Evolutionary conservation across 2,113 vertebrate genomes (phyloP).

Genomic region (Bufo bufo): DNA sequence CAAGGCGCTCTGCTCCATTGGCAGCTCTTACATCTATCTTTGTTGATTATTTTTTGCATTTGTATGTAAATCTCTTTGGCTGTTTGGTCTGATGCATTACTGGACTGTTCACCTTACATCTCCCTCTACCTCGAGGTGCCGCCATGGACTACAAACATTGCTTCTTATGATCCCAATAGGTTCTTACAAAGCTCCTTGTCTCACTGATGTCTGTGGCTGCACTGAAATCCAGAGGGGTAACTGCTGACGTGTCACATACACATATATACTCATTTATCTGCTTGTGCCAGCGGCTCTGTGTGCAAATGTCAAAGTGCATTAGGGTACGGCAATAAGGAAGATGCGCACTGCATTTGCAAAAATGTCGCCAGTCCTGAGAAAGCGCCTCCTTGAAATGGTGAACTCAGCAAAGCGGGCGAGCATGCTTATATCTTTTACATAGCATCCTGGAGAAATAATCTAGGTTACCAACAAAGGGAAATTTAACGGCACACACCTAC

Average conservation of each 20-base stretch:
- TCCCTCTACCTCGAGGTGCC: no score
- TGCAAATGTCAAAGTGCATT: slow-evolving; percentile 31
- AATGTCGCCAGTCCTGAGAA: slow-evolving; percentile 5
- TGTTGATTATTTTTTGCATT: no score
- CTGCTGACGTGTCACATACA: neutral
- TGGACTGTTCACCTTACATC: no score
- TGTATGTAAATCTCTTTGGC: no score
- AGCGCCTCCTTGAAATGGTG: neutral
- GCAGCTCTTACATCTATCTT: no score
- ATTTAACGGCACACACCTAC: neutral
- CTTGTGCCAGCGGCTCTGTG: neutral
- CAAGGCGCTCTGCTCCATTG: no score
- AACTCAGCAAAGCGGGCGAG: neutral
- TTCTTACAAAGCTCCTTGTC: neutral
- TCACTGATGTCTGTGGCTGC: neutral
- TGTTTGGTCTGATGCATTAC: no score
- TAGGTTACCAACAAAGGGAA: neutral
- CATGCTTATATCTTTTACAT: neutral
- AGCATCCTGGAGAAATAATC: neutral
- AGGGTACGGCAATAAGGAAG: neutral
- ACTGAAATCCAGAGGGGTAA: neutral
- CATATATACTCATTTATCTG: neutral
- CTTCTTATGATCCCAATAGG: neutral
- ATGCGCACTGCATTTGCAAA: neutral
- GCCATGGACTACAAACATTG: no score